Evolutionary conservation across 2,797 vertebrate species (phyloP).

Genomic region (Pipistrellus pygmaeus): DNA sequence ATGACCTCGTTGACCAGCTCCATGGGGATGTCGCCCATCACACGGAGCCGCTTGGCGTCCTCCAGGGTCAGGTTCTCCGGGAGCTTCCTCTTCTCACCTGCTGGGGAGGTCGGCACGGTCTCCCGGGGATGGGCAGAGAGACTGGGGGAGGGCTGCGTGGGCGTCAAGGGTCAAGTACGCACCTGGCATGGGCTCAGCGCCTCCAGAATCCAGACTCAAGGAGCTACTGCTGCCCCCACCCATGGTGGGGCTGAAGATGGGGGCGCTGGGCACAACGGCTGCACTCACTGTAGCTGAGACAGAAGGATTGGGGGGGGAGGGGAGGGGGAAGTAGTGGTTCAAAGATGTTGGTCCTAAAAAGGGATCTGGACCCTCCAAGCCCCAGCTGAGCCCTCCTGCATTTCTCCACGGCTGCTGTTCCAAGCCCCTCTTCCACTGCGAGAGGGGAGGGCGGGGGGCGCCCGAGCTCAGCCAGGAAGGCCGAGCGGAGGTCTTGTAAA

Average conservation of each 20-base stretch:
- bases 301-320: accelerated
- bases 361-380: neutral
- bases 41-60: constrained; percentile 97
- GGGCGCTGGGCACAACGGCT: constrained; percentile 90
- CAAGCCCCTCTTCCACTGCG: neutral
- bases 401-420: neutral
- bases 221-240: constrained; percentile 90
- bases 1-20: constrained; percentile 99
- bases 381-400: neutral
- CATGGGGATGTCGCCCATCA: constrained; percentile 99
- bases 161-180: neutral
- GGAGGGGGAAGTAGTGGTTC: too few relatives aligned
- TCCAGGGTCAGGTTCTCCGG: constrained; percentile 96
- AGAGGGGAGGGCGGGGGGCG: neutral
- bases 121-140: neutral
- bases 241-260: constrained; percentile 93
- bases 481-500: neutral
- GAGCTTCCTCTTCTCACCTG: constrained; percentile 98
- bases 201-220: constrained; percentile 88
- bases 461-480: neutral
- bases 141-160: too few relatives aligned
- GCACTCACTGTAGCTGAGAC: constrained; percentile 90
- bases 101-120: neutral
- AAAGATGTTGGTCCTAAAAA: neutral
- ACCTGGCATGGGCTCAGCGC: constrained; percentile 94